Base-by-base conservation (phyloP, 2,888 invertebrate species). In the Carpatolechia fugitivella region DNA sequence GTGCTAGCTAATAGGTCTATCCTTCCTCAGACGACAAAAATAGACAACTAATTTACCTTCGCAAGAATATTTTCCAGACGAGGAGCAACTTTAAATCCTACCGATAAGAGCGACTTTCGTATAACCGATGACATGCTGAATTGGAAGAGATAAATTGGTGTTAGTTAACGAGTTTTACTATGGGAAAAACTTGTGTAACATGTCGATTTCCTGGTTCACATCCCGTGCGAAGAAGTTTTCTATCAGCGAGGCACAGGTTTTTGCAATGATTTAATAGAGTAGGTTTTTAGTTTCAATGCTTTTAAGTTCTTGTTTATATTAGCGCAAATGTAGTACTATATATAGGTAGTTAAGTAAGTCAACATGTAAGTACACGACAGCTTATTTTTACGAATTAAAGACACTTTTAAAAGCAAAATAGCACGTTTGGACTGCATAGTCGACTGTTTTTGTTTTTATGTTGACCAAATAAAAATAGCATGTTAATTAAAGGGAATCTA, bases 181-280 rank as follows among this genome's bases (percentile, higher is more conserved):
- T 69, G 68, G 69, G 69, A 68, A 70, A 66, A 68, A 66, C 62
- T 62, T 63, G 64, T 62, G 60, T 56, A 60, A 63, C 65, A 38
- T 49, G 64, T 59, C 55, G 49, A 59, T 64, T 74, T 73, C 67
- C 73, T 65, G 47, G 41, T 59, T 60, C 29, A 59, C 69, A 71
- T 73, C 70, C 70, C 70, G 55, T 41, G 54, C 30, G 14, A 29
- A 24, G 29, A 24, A 29, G 38, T 50, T 44, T 49, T 8, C 24
- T 38, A 29, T 50, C 38, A 20, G 13, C 44, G 33, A 16, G n/a
- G 49, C 18, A n/a, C 13, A 3, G 16, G n/a, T 35, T 49, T 20
- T 44, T 29, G 14, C 44, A 29, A 29, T 44, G n/a, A 8, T 24
- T 24, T 4, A 24, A 24, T 24, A 24, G 24, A 24, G 6, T 24